phyloP scores from a whole-genome alignment of 2,797 vertebrate species.

The Neosilurus hyrtlii region DNA sequence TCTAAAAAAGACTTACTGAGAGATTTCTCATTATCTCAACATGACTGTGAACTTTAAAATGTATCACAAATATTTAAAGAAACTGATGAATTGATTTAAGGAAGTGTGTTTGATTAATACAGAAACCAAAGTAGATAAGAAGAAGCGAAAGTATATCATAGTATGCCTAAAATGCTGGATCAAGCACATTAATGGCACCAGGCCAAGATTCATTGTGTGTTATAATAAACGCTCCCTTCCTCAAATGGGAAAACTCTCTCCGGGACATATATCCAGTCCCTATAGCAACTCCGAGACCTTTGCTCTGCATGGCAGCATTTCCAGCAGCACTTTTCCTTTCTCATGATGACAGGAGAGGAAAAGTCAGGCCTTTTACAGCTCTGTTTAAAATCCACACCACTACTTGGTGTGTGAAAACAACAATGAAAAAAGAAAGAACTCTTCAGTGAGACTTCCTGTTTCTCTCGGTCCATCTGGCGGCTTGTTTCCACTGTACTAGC shows the following conservation, averaged over 20 bases:
- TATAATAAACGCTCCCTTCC: conserved; percentile 48
- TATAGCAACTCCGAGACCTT: conserved; percentile 59
- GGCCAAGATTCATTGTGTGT: conserved; percentile 46
- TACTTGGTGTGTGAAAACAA: conserved; percentile 29
- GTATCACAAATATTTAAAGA: neutral
- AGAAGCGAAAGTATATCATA: conserved; percentile 20
- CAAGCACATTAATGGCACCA: conserved; percentile 38
- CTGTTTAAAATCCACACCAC: neutral
- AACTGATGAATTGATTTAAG: neutral
- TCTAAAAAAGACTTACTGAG: neutral
- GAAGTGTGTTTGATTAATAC: conserved; percentile 20
- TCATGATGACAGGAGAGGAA: neutral
- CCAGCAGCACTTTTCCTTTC: conserved; percentile 12
- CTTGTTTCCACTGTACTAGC: conserved; percentile 17
- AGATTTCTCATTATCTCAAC: neutral
- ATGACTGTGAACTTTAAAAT: neutral
- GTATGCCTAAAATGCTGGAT: conserved; percentile 17
- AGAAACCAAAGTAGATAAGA: conserved; percentile 18
- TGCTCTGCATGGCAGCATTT: conserved; percentile 24
- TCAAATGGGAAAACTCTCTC: conserved; percentile 51
- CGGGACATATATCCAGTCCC: conserved; percentile 45
- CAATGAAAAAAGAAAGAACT: neutral
- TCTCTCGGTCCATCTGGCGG: conserved; percentile 37
- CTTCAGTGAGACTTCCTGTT: conserved; percentile 34
- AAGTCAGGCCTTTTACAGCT: neutral